Base-by-base conservation (phyloP, 2,888 invertebrate species). In the Coremacera marginata region DNA sequence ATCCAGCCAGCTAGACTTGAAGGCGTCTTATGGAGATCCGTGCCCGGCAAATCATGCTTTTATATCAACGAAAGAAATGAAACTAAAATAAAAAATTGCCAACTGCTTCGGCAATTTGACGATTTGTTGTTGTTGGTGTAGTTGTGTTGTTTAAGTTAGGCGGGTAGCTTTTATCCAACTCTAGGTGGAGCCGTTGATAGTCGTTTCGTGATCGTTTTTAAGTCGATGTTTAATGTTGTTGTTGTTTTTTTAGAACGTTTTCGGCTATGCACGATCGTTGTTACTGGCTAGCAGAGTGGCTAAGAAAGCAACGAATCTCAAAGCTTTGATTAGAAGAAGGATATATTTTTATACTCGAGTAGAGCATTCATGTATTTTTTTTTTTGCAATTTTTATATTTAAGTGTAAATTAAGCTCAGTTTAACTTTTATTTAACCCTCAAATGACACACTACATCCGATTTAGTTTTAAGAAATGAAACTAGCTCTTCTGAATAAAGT, bases 11-110 rank as follows among this genome's bases (percentile, higher is more conserved):
- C 88, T 89, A 89, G 89, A 89, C 89, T 87, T 88, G 87, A 89
- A 89, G 89, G 88, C 89, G 89, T 89, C 89, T 89, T 89, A 88
- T 89, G 89, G 84, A 86, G 84, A 83, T 85, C 84, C 85, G 85
- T 84, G 82, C 82, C 79, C 83, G 86, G 82, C 83, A 85, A 81
- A 84, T 80, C 83, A 82, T 82, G 87, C 84, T 89, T 89, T 87
- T 89, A 89, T 89, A 89, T 84, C 82, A 79, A 65, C 76, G 51
- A 68, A 27, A 63, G 51, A 31, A 63, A 37, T 9, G 70, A 70
- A 27, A 60, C 25, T 16, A 5, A 68, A 68, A 67, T 19, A 60
- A 44, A 44, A 44, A 44, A 11, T 44, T 11, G 14, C 44, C 57
- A 57, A 57, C 9, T 25, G 31, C 25, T 27, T 31, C 65, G 34